phyloP scores from a whole-genome alignment of 2,797 vertebrate species.

The Sus cebifrons region DNA sequence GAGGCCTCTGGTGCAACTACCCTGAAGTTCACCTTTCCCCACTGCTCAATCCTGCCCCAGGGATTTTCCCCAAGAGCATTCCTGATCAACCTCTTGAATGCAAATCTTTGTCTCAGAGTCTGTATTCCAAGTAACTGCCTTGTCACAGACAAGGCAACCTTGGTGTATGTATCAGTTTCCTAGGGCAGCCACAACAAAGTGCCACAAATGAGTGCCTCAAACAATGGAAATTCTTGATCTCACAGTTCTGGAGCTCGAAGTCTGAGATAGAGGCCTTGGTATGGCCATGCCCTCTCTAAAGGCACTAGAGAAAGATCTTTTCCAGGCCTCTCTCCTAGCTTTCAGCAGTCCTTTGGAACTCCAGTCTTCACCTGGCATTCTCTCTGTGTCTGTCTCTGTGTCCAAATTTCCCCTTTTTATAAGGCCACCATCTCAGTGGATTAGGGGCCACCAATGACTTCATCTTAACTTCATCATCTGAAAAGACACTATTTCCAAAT shows the following conservation, averaged over 20 bases:
- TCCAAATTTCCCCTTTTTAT: conserved; percentile 3
- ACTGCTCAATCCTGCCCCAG: neutral
- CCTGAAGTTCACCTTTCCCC: neutral
- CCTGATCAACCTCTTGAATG: neutral
- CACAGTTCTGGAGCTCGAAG: neutral
- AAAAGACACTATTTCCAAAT: neutral
- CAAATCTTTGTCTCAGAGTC: neutral
- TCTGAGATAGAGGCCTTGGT: neutral
- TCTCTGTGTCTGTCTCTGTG: neutral
- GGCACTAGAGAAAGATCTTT: neutral
- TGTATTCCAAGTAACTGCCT: neutral
- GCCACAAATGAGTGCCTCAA: neutral
- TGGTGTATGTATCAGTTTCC: neutral
- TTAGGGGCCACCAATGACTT: neutral
- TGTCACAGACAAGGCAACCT: neutral
- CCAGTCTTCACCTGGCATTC: neutral
- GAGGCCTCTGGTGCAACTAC: neutral
- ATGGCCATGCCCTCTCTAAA: neutral
- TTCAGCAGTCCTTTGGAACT: neutral
- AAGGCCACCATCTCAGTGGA: neutral
- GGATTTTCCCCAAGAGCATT: neutral
- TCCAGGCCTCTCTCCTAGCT: neutral
- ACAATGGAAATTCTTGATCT: neutral
- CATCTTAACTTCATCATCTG: neutral
- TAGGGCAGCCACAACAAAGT: neutral